Evolutionary conservation across 2,797 vertebrate species (phyloP), one percentile per base, ranked within the genome.

Genomic region (Microctenopoma lineatum): DNA sequence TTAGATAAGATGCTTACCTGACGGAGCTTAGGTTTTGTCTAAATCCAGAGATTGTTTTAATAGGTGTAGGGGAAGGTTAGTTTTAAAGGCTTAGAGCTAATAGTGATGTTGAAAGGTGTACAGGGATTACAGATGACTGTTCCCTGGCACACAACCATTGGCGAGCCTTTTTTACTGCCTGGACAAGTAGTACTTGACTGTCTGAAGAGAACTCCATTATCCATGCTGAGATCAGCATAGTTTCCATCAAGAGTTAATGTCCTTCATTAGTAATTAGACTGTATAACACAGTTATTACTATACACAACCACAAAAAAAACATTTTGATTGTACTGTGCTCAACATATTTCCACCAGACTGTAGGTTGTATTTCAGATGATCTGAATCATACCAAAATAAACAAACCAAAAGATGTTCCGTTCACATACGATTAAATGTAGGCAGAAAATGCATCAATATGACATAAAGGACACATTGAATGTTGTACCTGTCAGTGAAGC

Each of bases 401-500:
- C 10, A 14, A 45, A 67, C 48, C 50, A 11, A 13, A 59, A 45
- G 51, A 64, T 39, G 10, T 39, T 52, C 7, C 38, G 12, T 34
- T 68, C 16, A 39, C 34, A 56, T 4, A 29, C 34, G 26, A 16
- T 4, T 66, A 7, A 4, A 39, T 44, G 1, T 60, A 32, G 76
- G 53, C 9, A 68, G 21, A 32, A 4, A 41, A 48, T 52, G 55
- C 41, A 45, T 57, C 39, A 34, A 39, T 1, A 48, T 32, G 53
- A 45, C 0, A 68, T 60, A 47, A 16, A 57, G 66, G 36, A 42
- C 3, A 26, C 0, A 4, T 18, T 53, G 34, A 34, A 38, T 73
- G 84, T 80, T 64, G 48, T 93, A 98, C 97, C 97, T 98, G 95
- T 99, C 97, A 94, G 95, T 95, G 95, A 96, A 93, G 94, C 96